Conservation (phyloP, 2,888 invertebrate species). For the Sipha maydis region DNA sequence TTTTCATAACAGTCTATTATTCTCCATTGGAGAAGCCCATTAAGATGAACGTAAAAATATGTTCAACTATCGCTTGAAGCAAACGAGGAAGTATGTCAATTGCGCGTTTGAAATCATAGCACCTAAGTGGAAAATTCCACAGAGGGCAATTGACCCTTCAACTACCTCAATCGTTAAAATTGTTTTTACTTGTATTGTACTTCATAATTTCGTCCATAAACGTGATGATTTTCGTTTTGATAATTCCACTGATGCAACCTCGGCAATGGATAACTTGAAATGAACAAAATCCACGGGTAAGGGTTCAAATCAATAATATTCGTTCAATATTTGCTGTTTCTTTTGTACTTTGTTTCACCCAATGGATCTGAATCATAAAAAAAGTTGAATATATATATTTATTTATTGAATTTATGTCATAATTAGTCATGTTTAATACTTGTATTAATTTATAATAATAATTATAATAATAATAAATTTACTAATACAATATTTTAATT, state of each 20-base stretch:
- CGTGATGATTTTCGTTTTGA: neutral
- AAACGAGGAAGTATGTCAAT: neutral
- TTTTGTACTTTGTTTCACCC: neutral
- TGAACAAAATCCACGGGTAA: neutral
- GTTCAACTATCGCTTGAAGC: neutral
- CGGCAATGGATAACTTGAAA: neutral
- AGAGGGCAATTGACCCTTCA: neutral
- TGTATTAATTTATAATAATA: neutral
- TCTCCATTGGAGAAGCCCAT: neutral
- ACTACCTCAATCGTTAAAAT: neutral
- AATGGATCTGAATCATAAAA: neutral
- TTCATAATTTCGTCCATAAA: neutral
- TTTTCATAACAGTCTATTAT: neutral
- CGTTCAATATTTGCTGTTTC: neutral
- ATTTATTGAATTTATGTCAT: neutral
- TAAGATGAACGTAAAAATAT: neutral
- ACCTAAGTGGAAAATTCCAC: neutral
- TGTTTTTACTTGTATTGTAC: neutral
- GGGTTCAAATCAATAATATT: neutral
- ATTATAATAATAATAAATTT: too few relatives aligned
- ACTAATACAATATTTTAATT: neutral
- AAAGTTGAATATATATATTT: neutral
- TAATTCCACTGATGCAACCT: neutral
- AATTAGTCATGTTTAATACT: neutral
- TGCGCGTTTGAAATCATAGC: neutral